Conservation (phyloP, 2,888 invertebrate species). For the Campoletis raptor region DNA sequence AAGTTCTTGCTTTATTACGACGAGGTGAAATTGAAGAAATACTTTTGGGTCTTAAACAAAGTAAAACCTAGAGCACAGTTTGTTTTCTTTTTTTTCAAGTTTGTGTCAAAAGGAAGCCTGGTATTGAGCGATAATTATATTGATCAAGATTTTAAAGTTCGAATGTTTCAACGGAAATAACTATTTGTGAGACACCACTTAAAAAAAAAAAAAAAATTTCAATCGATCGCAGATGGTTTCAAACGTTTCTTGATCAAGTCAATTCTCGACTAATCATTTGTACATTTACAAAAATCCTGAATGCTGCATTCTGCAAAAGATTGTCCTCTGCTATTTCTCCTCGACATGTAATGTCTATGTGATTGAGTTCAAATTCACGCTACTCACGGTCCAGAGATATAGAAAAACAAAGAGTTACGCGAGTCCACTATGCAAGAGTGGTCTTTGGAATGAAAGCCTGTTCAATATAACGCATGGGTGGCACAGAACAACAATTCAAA, state of each 20-base stretch:
- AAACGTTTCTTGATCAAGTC: background rate
- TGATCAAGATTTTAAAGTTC: background rate
- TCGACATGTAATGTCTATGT: background rate
- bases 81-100: background rate
- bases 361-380: constrained; percentile 38
- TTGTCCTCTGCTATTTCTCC: background rate
- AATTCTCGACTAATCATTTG: background rate
- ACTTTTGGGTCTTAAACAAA: background rate
- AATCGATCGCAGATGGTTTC: background rate
- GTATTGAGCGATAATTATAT: background rate
- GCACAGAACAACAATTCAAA: constrained; percentile 55
- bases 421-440: constrained; percentile 24
- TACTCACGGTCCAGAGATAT: constrained; percentile 37
- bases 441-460: constrained; percentile 38
- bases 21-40: constrained; percentile 11
- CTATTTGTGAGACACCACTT: background rate
- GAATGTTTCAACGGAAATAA: background rate
- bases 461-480: constrained; percentile 53
- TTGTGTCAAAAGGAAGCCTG: background rate
- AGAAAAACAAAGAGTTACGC: constrained; percentile 13
- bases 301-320: background rate
- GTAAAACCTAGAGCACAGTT: background rate
- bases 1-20: constrained; percentile 43
- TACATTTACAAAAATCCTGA: background rate
- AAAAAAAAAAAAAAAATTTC: background rate